Evolutionary conservation across 2,888 invertebrate genomes (phyloP), one percentile per base, ranked within the genome.

Genomic region (Hyles lineata): DNA sequence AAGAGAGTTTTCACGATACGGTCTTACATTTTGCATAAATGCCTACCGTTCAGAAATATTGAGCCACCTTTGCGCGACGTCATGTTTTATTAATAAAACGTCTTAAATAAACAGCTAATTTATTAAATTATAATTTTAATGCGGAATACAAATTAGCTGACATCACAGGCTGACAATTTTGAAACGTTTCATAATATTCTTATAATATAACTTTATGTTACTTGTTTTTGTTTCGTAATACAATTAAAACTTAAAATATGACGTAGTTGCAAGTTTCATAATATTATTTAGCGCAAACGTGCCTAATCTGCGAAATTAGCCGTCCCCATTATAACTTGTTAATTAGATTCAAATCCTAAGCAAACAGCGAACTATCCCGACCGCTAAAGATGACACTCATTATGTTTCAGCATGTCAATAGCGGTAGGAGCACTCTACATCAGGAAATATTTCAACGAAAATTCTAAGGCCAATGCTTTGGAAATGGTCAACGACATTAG

Each of bases 401-500:
- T 77, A 79, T 78, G 63, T 89, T 87, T 35, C 89, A 97, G 97
- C 87, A 95, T 97, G 88, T 96, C 96, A 15, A 96, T 97, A 74
- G 96, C 97, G 17, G 96, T 97, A 50, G 98, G 98, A 43, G 97
- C 98, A 9, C 95, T 98, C 7, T 98, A 98, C 90, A 98, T 98
- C 3, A 95, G 97, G 72, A 97, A 97, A 86, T 97, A 98, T 88
- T 98, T 98, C 94, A 96, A 98, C 79, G 97, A 98, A 86, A 96
- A 97, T 72, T 97, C 98, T 0, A 97, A 98, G 87, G 95, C 96
- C 70, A 97, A 96, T 79, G 98, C 98, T 0, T 89, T 97, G 76
- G 97, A 98, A 89, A 98, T 99, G 98, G 98, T 98, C 0, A 95
- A 96, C 72, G 97, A 98, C 80, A 98, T 99, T 80, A 96, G 97